Conservation (phyloP, 2,888 invertebrate genomes). For the Apamea anceps region DNA sequence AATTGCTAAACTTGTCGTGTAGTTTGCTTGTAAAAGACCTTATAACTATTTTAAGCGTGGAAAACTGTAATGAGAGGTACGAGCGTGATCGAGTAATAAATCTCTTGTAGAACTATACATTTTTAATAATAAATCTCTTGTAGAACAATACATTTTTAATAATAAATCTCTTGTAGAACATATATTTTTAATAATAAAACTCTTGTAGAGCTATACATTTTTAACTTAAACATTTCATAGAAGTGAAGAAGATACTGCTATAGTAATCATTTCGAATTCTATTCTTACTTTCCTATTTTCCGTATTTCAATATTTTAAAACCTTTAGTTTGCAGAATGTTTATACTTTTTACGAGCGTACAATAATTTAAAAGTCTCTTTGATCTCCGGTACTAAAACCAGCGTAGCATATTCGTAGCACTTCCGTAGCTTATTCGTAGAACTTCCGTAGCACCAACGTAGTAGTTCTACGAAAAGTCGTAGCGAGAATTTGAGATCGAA, state of each 20-base stretch:
- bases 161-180: neutral
- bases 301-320: neutral
- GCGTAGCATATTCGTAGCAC: constrained; percentile 16
- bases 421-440: constrained; percentile 24
- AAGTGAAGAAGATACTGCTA: neutral
- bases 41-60: neutral
- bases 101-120: neutral
- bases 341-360: neutral
- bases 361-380: neutral
- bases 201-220: no score
- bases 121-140: neutral
- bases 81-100: neutral
- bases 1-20: constrained; percentile 13
- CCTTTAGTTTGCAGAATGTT: neutral
- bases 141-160: neutral
- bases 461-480: neutral
- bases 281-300: neutral
- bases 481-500: neutral
- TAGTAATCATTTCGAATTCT: neutral
- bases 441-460: constrained; percentile 7
- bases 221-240: neutral
- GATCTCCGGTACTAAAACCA: constrained; percentile 1
- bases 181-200: accelerated
- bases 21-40: neutral
- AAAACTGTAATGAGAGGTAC: neutral